These are phyloP conservation scores for Cricetomys ansorgei DNA, from an alignment of 2,113 vertebrate genomes.

Conservation along the genomic window DNA sequence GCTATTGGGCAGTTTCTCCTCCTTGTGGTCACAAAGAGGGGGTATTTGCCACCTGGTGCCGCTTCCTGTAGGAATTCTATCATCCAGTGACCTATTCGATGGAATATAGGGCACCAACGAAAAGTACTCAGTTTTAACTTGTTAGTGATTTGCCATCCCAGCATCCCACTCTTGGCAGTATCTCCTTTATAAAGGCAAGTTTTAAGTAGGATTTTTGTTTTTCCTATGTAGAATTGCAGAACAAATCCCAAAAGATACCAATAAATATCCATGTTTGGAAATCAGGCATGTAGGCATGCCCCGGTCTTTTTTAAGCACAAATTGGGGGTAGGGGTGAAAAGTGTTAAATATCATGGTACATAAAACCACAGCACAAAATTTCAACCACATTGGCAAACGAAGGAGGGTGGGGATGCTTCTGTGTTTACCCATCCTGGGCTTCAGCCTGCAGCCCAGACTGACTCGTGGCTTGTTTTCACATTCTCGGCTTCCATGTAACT, in stretches of 20 bases:
- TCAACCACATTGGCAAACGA: neutral
- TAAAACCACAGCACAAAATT: neutral
- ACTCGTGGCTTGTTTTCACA: slow-evolving; percentile 61
- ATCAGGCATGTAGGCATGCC: neutral
- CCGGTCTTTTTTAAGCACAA: slow-evolving; percentile 12
- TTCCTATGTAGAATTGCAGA: neutral
- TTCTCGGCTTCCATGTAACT: slow-evolving; percentile 66
- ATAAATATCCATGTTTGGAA: neutral
- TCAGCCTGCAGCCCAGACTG: neutral
- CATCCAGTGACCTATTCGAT: neutral
- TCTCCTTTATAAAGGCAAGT: neutral
- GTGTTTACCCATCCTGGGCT: slow-evolving; percentile 12
- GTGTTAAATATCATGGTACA: neutral
- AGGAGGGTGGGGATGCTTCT: neutral
- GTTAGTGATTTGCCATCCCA: slow-evolving; percentile 1
- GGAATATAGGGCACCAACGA: neutral
- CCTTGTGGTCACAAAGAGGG: slow-evolving; percentile 61
- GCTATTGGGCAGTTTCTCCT: slow-evolving; percentile 41
- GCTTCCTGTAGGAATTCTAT: slow-evolving; percentile 5
- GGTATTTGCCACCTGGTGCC: slow-evolving; percentile 36
- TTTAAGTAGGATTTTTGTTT: neutral
- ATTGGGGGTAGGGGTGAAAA: rapidly evolving
- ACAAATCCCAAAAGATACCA: slow-evolving; percentile 15
- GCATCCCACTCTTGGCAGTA: neutral
- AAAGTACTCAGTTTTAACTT: slow-evolving; percentile 8